A percentile compares a stretch with the other conserved stretches of the same genome.
phyloP scores from a whole-genome alignment of 1,140 invertebrate species.

The Bombus picipes region DNA sequence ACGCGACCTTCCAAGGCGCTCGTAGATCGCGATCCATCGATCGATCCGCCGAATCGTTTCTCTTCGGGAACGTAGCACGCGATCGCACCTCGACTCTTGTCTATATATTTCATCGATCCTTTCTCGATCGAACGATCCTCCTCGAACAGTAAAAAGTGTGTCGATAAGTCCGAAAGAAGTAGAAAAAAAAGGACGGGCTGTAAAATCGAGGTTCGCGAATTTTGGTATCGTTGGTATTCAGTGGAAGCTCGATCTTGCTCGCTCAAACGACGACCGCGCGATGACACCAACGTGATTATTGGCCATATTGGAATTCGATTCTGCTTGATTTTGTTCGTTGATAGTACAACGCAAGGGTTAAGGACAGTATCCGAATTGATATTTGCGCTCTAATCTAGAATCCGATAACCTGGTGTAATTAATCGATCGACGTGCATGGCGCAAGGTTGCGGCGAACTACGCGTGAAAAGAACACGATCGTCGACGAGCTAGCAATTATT shows the following conservation, averaged over 20 bases:
- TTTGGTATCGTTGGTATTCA: background rate
- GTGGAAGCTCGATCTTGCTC: background rate
- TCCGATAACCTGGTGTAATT: too few species aligned
- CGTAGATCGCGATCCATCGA: background rate
- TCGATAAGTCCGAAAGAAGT: too few species aligned
- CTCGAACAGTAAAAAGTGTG: background rate
- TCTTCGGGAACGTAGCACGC: background rate
- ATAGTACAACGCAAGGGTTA: too few species aligned
- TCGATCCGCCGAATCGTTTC: background rate
- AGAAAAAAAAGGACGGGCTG: too few species aligned
- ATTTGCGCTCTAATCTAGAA: background rate
- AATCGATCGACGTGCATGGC: background rate
- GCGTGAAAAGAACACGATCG: background rate
- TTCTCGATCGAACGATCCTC: background rate
- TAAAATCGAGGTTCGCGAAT: background rate
- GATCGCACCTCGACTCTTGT: background rate
- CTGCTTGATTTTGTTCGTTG: background rate
- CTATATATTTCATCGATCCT: background rate
- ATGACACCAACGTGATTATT: background rate
- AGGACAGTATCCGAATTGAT: background rate
- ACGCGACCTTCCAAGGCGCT: background rate
- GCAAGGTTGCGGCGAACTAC: too few species aligned
- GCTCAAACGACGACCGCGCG: slow-evolving; percentile 12
- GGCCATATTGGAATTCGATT: background rate
- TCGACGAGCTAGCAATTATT: too few species aligned